A percentile compares a stretch with the other conserved stretches of the same genome.
Evolutionary conservation across 2,797 vertebrate species (phyloP).

Genomic region (Melanotaenia trifasciata): DNA sequence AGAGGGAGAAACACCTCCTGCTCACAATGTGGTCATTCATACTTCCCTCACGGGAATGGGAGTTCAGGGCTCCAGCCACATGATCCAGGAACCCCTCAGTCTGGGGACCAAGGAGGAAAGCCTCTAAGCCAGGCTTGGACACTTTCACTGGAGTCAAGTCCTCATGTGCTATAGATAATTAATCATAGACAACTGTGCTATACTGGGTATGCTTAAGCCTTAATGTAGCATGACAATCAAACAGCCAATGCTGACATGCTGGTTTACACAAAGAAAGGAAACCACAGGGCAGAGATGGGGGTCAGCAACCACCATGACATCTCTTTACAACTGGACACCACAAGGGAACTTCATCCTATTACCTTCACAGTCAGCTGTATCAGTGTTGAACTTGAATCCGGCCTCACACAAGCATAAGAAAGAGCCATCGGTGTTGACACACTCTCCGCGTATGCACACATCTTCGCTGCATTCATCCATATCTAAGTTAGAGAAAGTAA

Average conservation of each 20-base stretch:
- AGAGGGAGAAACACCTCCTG: conserved; percentile 79
- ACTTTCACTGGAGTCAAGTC: conserved; percentile 46
- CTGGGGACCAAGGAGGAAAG: conserved; percentile 50
- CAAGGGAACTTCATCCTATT: neutral
- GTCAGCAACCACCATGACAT: conserved; percentile 33
- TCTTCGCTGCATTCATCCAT: conserved; percentile 79
- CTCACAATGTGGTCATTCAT: conserved; percentile 81
- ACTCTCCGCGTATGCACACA: conserved; percentile 72
- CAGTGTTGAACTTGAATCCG: conserved; percentile 76
- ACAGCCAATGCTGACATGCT: conserved; percentile 51
- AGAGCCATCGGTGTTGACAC: conserved; percentile 78
- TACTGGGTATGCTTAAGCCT: conserved; percentile 16
- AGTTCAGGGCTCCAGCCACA: conserved; percentile 54
- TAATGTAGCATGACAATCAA: conserved; percentile 65
- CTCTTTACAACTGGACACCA: conserved; percentile 26
- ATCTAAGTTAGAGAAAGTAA: conserved; percentile 53
- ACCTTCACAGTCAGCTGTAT: conserved; percentile 81
- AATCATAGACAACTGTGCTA: conserved; percentile 57
- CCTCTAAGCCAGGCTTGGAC: conserved; percentile 57
- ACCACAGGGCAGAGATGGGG: conserved; percentile 19
- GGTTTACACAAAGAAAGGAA: conserved; percentile 31
- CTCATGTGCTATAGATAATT: conserved; percentile 54
- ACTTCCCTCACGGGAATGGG: conserved; percentile 51
- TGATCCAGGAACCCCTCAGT: conserved; percentile 57
- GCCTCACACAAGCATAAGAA: conserved; percentile 80